Base-by-base conservation (phyloP, 2,888 invertebrate genomes). In the Metopia argyrocephala region DNA sequence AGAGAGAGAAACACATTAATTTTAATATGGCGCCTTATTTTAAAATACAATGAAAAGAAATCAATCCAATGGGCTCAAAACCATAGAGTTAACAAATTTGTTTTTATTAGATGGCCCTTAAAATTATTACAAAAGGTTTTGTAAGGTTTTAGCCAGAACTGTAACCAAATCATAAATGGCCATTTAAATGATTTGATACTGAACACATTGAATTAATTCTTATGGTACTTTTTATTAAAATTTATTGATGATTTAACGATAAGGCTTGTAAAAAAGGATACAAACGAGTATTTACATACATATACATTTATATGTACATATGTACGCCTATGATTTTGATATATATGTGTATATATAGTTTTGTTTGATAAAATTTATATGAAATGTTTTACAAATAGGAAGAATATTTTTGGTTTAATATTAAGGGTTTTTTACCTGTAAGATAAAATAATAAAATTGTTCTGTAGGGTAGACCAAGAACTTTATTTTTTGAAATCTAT, bases 21-120 rank as follows among this genome's bases (percentile, higher is more conserved):
- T 61, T 31, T 70, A 20, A 59, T 12, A n/a, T 70, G 70, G 70
- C 70, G 70, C 70, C 70, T 70, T 20, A 31, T 5, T 50, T 70
- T 38, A 23, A 15, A 38, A 38, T 38, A 15, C 12, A 38, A 38
- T 38, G 15, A 15, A 38, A 38, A 12, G 38, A 4, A 38, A 15
- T 38, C 9, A 4, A 38, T 12, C 15, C 4, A 38, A 38, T 38
- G 15, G 15, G 38, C 38, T 38, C 9, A 38, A 38, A 38, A 15
- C 38, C 1, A 38, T 38, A 12, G 38, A 38, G 15, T 38, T 12
- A n/a, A n/a, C n/a, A 4, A 38, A 38, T 3, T 12, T 38, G 9
- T 38, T 38, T 4, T 12, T 15, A 38, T 15, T 38, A 38, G 15
- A 38, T 38, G 38, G 38, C 38, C 38, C 38, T 38, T 15, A 38